Evolutionary conservation across 2,888 invertebrate species (phyloP), one percentile per base, ranked within the genome.

Genomic region (Rugalucina vietnamica): DNA sequence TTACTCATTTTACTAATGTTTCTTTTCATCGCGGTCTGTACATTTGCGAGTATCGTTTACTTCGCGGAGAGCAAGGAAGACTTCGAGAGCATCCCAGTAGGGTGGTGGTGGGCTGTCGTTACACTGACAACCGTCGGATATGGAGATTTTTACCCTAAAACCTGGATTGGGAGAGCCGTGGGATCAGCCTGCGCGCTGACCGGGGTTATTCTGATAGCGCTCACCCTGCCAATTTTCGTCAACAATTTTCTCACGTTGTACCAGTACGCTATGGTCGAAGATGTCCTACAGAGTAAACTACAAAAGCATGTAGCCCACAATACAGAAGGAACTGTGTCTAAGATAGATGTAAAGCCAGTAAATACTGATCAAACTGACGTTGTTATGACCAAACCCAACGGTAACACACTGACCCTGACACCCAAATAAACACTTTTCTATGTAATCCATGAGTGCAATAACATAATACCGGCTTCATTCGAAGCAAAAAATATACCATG

Each of bases 111-210:
- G 85, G 82, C 88, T 1, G 49, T 90, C 24, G 83, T 90, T 39
- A 90, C 90, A 21, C 70, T 89, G 79, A 90, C 90, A 74, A 90
- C 90, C 0, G 88, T 90, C 5, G 89, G 89, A 10, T 90, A 89
- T 71, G 90, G 90, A 29, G 90, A 90, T 71, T 29, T 89, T 21
- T 71, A 81, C 49, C 88, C 89, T 1, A 74, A 83, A 43, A 81
- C 88, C 0, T 70, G 73, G 0, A n/a, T 32, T 0, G 90, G 90
- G 18, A 50, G 79, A 36, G 21, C 88, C 21, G 54, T 87, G 0
- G 88, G 85, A 0, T 36, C 84, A 12, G 12, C 82, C 8, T 80
- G 87, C 70, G 85, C 90, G 5, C 50, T 89, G 0, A 79, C 72
- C 18, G 90, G 88, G 4, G 84, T 90, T 2, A 70, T 90, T 12